Evolutionary conservation across 2,113 vertebrate genomes (phyloP).

Genomic region (Rhizomys pruinosus): DNA sequence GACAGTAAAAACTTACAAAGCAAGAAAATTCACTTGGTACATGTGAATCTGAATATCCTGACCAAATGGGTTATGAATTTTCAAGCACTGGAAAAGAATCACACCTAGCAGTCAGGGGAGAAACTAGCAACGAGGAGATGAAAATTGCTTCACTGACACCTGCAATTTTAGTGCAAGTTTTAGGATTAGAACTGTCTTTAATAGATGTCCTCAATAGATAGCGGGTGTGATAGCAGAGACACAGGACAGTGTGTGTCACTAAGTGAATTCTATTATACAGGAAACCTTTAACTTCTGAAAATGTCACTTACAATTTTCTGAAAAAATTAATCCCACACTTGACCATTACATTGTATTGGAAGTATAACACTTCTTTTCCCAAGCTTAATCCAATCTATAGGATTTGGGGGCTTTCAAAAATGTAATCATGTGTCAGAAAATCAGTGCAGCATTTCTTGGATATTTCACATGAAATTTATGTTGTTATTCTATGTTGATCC

Average conservation of each 20-base stretch:
- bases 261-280: slow-evolving; percentile 58
- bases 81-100: slow-evolving; percentile 24
- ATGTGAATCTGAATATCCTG: not conserved
- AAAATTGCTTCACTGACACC: slow-evolving; percentile 24
- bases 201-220: slow-evolving; percentile 34
- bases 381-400: not conserved
- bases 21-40: slow-evolving; percentile 17
- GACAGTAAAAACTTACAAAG: slow-evolving; percentile 7
- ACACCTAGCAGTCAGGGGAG: not conserved
- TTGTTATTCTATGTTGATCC: not conserved
- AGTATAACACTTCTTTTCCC: slow-evolving; percentile 26
- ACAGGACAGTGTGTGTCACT: slow-evolving; percentile 3
- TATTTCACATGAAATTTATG: slow-evolving; percentile 51
- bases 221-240: not conserved
- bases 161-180: slow-evolving; percentile 33
- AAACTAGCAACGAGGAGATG: slow-evolving; percentile 43
- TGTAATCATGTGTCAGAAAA: not conserved
- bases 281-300: slow-evolving; percentile 57
- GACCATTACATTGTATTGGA: not conserved
- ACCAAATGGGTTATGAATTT: slow-evolving; percentile 29
- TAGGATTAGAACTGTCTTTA: slow-evolving; percentile 1
- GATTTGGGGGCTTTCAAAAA: not conserved
- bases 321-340: slow-evolving; percentile 28
- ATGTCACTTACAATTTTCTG: slow-evolving; percentile 35
- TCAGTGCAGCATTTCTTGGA: not conserved